Evolutionary conservation across 2,888 invertebrate genomes (phyloP).

Genomic region (Hemithea aestivaria): DNA sequence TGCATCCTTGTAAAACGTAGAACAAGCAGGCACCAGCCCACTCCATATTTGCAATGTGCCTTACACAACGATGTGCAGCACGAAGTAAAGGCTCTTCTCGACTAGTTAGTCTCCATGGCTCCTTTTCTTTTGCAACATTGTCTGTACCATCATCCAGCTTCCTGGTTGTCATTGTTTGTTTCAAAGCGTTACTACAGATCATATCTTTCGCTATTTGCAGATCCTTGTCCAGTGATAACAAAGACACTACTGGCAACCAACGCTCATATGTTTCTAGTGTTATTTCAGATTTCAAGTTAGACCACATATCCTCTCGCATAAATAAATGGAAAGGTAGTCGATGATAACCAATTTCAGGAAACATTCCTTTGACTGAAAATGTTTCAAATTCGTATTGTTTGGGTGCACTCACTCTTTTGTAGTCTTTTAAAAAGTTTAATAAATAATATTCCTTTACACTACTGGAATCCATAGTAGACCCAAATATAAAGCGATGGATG

Average conservation of each 20-base stretch:
- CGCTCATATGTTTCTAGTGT: slow-evolving; percentile 71
- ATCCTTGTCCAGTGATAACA: slow-evolving; percentile 63
- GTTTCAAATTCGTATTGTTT: slow-evolving; percentile 73
- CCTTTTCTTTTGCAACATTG: slow-evolving; percentile 47
- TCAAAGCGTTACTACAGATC: slow-evolving; percentile 75
- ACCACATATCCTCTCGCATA: slow-evolving; percentile 73
- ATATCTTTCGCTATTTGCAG: slow-evolving; percentile 70
- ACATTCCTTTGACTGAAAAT: slow-evolving; percentile 71
- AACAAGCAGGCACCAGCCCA: slow-evolving; percentile 77
- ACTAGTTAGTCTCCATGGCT: slow-evolving; percentile 63
- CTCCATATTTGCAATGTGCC: slow-evolving; percentile 73
- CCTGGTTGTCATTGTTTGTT: slow-evolving; percentile 73
- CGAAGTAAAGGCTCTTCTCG: slow-evolving; percentile 67
- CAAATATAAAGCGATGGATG: slow-evolving; percentile 61
- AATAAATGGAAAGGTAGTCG: slow-evolving; percentile 72
- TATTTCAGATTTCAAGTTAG: slow-evolving; percentile 72
- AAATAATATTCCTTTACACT: slow-evolving; percentile 64
- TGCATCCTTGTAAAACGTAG: slow-evolving; percentile 71
- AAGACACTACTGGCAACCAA: slow-evolving; percentile 65
- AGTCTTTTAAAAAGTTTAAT: slow-evolving; percentile 65
- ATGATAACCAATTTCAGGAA: slow-evolving; percentile 72
- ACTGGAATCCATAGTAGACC: slow-evolving; percentile 42
- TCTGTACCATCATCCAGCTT: slow-evolving; percentile 48
- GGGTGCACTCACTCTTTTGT: slow-evolving; percentile 60
- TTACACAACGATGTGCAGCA: slow-evolving; percentile 69